phyloP scores from a whole-genome alignment of 1,140 invertebrate genomes.

The Manduca sexta region DNA sequence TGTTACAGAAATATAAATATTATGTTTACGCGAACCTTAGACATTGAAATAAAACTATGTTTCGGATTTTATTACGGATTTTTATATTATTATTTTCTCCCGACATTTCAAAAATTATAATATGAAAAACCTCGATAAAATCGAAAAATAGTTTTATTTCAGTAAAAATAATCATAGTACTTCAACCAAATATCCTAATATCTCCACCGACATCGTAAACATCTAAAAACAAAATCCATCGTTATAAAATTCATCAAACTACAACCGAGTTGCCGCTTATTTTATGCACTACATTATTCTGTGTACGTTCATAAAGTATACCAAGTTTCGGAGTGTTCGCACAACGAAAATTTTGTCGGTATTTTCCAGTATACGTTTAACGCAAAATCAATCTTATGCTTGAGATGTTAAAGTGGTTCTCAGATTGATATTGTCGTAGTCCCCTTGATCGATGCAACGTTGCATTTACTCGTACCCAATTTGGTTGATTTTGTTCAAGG shows the following conservation, averaged over 20 bases:
- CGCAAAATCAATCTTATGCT: conserved; percentile 7
- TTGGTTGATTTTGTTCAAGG: conserved; percentile 39
- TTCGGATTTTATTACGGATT: too few species aligned
- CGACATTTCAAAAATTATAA: too few species aligned
- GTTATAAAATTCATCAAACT: conserved; percentile 30
- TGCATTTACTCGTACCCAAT: conserved; percentile 30
- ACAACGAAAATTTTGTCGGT: conserved; percentile 4
- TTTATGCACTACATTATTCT: conserved; percentile 25
- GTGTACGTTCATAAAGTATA: conserved; percentile 6
- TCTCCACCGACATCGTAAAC: not conserved
- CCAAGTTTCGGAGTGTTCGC: conserved; percentile 4
- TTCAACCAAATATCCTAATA: too few species aligned
- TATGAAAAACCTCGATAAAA: too few species aligned
- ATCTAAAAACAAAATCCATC: conserved; percentile 12
- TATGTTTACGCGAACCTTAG: too few species aligned
- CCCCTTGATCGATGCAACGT: conserved; percentile 24
- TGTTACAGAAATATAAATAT: too few species aligned
- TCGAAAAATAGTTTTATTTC: too few species aligned
- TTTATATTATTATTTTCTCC: too few species aligned
- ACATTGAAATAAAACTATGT: too few species aligned
- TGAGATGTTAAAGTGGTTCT: not conserved
- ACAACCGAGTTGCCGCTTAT: conserved; percentile 19
- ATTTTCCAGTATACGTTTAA: conserved; percentile 11
- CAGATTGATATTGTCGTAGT: not conserved
- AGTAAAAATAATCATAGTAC: too few species aligned